These are phyloP conservation scores for Cantharis nigra DNA, from an alignment of 2,888 invertebrate species.

Conservation along the genomic window DNA sequence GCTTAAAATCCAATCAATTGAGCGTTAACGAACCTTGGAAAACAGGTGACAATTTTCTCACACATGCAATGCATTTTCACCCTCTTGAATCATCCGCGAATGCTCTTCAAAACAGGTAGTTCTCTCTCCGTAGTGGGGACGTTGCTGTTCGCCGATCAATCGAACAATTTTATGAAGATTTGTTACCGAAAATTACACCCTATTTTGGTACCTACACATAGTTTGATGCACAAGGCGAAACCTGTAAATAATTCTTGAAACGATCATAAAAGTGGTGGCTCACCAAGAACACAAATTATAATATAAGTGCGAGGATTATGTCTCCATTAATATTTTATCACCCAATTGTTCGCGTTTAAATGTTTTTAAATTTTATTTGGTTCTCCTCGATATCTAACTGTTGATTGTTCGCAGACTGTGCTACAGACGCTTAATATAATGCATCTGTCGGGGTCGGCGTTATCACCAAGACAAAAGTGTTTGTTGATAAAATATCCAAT, in stretches of 20 bases:
- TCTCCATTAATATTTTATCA: background rate
- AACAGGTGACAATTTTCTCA: background rate
- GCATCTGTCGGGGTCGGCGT: background rate
- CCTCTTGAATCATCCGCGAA: background rate
- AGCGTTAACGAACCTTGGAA: background rate
- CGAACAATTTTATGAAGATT: background rate
- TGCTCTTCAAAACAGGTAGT: background rate
- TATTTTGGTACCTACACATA: background rate
- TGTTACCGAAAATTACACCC: background rate
- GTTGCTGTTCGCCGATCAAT: background rate
- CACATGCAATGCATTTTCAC: background rate
- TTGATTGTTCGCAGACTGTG: background rate
- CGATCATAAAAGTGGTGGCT: background rate
- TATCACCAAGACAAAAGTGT: background rate
- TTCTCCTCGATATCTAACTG: background rate
- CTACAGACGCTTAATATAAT: background rate
- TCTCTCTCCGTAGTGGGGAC: background rate
- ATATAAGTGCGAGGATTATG: background rate
- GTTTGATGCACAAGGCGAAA: background rate
- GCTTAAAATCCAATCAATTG: background rate
- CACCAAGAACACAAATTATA: background rate
- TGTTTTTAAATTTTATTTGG: background rate
- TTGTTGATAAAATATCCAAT: background rate
- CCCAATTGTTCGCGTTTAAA: background rate
- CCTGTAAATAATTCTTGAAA: background rate